Evolutionary conservation across 1,140 invertebrate genomes (phyloP).

Genomic region (Drosophila pseudoananassae): DNA sequence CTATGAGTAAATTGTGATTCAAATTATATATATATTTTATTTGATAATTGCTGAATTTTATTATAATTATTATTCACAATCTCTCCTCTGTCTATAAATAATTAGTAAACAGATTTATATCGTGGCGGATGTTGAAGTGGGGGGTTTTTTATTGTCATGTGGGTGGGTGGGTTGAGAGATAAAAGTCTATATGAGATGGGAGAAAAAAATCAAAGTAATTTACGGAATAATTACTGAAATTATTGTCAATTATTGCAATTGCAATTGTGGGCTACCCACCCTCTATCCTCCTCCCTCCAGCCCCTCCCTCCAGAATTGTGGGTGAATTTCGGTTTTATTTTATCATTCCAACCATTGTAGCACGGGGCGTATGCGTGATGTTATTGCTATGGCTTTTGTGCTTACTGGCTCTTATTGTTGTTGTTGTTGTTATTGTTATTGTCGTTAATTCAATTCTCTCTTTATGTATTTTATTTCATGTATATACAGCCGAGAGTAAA

Average conservation of each 20-base stretch:
- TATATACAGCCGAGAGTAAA: neutral
- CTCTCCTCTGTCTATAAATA: conserved; percentile 13
- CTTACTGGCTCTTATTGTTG: neutral
- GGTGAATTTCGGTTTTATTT: conserved; percentile 21
- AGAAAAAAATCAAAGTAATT: conserved; percentile 67
- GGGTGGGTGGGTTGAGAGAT: conserved; percentile 5
- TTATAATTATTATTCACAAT: conserved; percentile 36
- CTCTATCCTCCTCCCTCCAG: conserved; percentile 1
- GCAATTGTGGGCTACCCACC: conserved; percentile 26
- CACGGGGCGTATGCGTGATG: conserved; percentile 45
- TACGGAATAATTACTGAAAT: conserved; percentile 69
- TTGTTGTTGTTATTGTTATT: conserved; percentile 6
- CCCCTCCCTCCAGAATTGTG: conserved; percentile 22
- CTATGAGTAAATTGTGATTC: no score
- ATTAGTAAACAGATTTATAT: conserved; percentile 30
- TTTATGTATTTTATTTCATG: conserved; percentile 21
- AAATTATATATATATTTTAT: no score
- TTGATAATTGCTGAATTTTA: conserved; percentile 23
- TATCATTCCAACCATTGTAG: conserved; percentile 16
- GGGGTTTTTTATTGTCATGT: conserved; percentile 8
- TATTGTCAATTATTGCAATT: conserved; percentile 81
- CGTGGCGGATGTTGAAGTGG: conserved; percentile 6
- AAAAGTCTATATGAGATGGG: conserved; percentile 5
- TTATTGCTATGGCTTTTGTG: conserved; percentile 2
- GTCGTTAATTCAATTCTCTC: conserved; percentile 32